Percentiles rank a stretch among this genome's conserved stretches.
Conservation (phyloP, 2,113 vertebrate genomes). For the Notarius quadriscutis region DNA sequence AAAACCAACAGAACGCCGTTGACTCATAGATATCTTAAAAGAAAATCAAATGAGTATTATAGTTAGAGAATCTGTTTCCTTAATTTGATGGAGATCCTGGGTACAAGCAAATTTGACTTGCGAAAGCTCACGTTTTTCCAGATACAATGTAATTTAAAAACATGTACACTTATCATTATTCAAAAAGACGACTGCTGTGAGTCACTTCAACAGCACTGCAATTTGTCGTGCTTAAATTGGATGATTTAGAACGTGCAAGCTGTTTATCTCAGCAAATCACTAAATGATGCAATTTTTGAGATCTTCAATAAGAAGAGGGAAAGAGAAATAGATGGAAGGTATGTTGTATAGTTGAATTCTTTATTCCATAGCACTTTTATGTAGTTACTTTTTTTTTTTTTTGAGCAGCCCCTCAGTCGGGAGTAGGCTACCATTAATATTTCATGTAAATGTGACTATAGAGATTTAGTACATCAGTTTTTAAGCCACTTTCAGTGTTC, state of each 20-base stretch:
- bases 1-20: background rate
- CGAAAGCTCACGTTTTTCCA: background rate
- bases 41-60: background rate
- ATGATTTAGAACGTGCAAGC: background rate
- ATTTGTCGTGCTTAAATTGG: background rate
- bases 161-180: background rate
- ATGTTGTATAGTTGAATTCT: background rate
- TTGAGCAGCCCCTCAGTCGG: background rate
- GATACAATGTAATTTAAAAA: background rate
- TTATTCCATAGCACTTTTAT: background rate
- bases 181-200: background rate
- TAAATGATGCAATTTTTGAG: background rate
- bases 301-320: background rate
- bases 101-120: background rate
- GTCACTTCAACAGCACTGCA: background rate
- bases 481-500: background rate
- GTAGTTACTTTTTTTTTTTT: background rate
- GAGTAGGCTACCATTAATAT: background rate
- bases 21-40: background rate
- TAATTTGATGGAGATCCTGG: background rate
- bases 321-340: background rate
- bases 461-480: background rate
- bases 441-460: background rate
- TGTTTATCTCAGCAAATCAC: background rate
- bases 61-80: background rate